Base-by-base conservation (phyloP, 2,113 vertebrate species). In the Cyprinus carpio region DNA sequence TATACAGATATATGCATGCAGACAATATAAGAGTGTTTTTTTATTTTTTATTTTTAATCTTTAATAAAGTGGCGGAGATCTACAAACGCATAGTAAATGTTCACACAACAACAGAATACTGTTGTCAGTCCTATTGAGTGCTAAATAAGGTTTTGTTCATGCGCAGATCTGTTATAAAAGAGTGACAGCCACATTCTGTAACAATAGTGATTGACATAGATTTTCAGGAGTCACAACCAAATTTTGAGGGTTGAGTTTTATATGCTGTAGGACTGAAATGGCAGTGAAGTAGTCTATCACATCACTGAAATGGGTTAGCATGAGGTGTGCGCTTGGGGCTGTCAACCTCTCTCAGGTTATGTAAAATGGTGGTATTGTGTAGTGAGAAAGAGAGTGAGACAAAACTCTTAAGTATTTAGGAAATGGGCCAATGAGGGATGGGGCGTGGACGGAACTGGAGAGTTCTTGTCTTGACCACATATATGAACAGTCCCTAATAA, bases 1-100 rank as follows among this genome's bases (percentile, higher is more conserved):
- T 92, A 91, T 89, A 91, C 91, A 92, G 91, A 92, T 94, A 92
- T 94, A 92, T 94, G 93, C 94, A 95, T 95, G 94, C 92, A 88
- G 92, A 92, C 92, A 91, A 89, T 93, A 92, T 89, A 89, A 91
- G 89, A 92, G 72, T 92, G 75, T 92, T 91, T 88, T 87, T 37
- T 64, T 16, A 20, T 74, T 92, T 43, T 2, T 43, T 37, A 37
- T 43, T 10, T 91, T 87, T 87, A 37, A 37, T 74, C 64, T 46
- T n/a, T 65, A 37, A 25, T 37, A 60, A 34, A 60, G 11, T 46
- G 34, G 58, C 77, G 6, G 78, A 25, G 43, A 81, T 65, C 56
- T 60, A 25, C 18, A 34, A 43, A 27, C 15, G 3, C 8, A 75
- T 49, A 67, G 29, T 31, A 15, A 18, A 18, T 7, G 16, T 49